phyloP scores from a whole-genome alignment of 2,113 vertebrate species.

The Gasterosteus nipponicus region DNA sequence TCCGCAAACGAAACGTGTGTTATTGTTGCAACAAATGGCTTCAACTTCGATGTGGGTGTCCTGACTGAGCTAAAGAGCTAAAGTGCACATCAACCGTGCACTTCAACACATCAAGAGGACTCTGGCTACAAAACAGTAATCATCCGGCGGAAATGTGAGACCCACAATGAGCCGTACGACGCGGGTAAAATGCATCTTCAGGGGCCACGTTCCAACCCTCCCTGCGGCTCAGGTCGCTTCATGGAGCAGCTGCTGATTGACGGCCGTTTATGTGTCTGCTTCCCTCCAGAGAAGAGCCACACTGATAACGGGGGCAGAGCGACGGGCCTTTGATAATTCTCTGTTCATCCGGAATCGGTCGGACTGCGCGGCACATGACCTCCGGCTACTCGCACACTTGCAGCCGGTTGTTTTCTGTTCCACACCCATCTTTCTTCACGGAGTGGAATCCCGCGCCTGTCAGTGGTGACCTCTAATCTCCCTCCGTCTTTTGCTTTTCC shows the following conservation, averaged over 20 bases:
- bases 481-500: constrained; percentile 56
- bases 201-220: constrained; percentile 26
- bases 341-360: constrained; percentile 38
- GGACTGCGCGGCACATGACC: constrained; percentile 24
- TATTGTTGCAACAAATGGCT: constrained; percentile 31
- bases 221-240: constrained; percentile 45
- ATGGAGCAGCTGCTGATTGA: constrained; percentile 57
- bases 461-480: constrained; percentile 66
- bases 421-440: constrained; percentile 40
- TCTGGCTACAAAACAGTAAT: constrained; percentile 16
- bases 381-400: constrained; percentile 19
- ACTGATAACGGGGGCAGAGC: constrained; percentile 35
- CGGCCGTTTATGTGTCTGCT: constrained; percentile 36
- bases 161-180: constrained; percentile 11
- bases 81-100: constrained; percentile 1
- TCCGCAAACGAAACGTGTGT: constrained; percentile 6
- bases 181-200: constrained; percentile 29
- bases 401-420: constrained; percentile 47
- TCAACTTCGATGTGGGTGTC: constrained; percentile 26
- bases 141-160: constrained; percentile 20
- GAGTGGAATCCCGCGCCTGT: constrained; percentile 42
- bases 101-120: constrained; percentile 6
- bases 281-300: constrained; percentile 34
- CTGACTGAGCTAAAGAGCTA: constrained; percentile 16
- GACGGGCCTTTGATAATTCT: constrained; percentile 28